Conservation (phyloP, 2,797 vertebrate genomes). For the Hephaestus fuliginosus region DNA sequence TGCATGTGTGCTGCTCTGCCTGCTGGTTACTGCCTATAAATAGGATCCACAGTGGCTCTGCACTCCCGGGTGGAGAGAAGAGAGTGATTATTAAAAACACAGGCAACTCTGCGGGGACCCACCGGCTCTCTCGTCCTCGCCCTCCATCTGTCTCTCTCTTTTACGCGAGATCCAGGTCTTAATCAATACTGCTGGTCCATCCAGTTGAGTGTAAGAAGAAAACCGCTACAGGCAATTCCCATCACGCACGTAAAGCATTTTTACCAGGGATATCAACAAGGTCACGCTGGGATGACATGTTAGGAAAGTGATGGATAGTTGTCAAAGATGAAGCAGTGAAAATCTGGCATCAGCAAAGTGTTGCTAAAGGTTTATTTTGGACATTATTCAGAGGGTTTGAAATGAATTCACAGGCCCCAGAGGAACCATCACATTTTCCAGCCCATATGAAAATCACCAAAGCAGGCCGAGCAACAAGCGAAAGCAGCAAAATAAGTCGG, state of each 20-base stretch:
- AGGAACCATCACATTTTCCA: not conserved
- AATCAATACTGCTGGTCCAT: constrained; percentile 50
- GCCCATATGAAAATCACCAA: constrained; percentile 8
- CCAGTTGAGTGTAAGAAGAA: constrained; percentile 10
- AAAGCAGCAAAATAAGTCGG: not conserved
- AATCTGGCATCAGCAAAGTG: not conserved
- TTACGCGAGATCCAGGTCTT: constrained; percentile 57
- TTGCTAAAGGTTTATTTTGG: constrained; percentile 5
- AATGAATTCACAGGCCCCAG: not conserved
- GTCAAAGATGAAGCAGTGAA: constrained; percentile 4
- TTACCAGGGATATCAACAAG: constrained; percentile 29
- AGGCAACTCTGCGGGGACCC: constrained; percentile 68
- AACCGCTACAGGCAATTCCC: constrained; percentile 25
- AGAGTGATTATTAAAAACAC: constrained; percentile 84
- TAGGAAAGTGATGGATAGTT: not conserved
- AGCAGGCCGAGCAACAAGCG: not conserved
- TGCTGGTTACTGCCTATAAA: constrained; percentile 75
- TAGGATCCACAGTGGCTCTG: constrained; percentile 66
- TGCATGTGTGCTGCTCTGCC: constrained; percentile 61
- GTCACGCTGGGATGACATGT: not conserved
- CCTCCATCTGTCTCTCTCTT: constrained; percentile 68
- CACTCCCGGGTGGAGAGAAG: constrained; percentile 75
- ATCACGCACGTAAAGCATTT: not conserved
- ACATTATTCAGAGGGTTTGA: constrained; percentile 19
- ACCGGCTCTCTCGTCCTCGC: constrained; percentile 41